Percentiles rank a stretch among this genome's conserved stretches.
Evolutionary conservation across 2,113 vertebrate species (phyloP).

Genomic region (Cathartes aura): DNA sequence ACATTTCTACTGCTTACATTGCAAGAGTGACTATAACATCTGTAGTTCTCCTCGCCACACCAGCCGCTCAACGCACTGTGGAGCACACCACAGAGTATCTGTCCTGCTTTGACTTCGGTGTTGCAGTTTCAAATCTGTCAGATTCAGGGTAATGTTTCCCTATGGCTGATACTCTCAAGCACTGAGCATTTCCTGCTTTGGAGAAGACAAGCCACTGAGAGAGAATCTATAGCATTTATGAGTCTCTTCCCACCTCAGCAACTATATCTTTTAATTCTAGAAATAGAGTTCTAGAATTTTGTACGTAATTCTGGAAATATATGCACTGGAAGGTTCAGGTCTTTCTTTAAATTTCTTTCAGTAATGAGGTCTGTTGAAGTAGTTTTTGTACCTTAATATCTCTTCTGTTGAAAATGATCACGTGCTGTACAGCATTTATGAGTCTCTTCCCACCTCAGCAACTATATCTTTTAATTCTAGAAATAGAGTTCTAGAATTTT

Average conservation of each 20-base stretch:
- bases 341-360: background rate
- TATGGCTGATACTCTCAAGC: background rate
- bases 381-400: background rate
- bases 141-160: background rate
- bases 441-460: background rate
- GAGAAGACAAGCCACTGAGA: background rate
- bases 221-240: background rate
- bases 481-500: background rate
- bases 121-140: background rate
- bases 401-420: background rate
- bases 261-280: background rate
- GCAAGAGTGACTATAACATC: background rate
- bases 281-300: background rate
- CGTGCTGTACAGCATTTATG: background rate
- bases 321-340: background rate
- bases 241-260: background rate
- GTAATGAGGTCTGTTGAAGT: background rate
- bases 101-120: background rate
- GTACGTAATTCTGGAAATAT: background rate
- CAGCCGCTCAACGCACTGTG: fast-evolving
- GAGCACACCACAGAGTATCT: background rate
- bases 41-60: background rate
- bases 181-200: background rate
- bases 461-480: background rate
- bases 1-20: background rate